phyloP scores from a whole-genome alignment of 2,888 invertebrate species.

The Zhuqinia jingwanae region DNA sequence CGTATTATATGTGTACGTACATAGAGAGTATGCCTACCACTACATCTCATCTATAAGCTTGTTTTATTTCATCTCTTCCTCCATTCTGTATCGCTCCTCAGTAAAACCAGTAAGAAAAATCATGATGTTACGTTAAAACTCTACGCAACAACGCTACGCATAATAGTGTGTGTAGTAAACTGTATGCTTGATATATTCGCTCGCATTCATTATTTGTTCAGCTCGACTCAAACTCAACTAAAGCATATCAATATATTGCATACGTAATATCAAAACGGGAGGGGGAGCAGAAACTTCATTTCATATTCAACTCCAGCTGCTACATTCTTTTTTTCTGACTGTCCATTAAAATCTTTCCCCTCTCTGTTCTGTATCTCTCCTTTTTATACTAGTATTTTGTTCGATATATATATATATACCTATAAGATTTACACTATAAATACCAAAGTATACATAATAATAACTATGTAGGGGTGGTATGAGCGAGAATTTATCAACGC shows the following conservation, averaged over 20 bases:
- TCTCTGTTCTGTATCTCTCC: no score
- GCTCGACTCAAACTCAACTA: no score
- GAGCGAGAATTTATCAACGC: not conserved
- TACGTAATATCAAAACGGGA: not conserved
- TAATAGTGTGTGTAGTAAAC: not conserved
- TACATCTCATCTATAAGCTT: no score
- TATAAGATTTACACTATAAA: not conserved
- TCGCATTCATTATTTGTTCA: no score
- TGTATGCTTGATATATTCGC: not conserved
- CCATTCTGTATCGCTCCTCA: no score
- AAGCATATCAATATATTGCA: no score
- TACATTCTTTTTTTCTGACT: slow-evolving; percentile 20
- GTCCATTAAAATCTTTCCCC: slow-evolving; percentile 28
- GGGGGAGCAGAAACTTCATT: not conserved
- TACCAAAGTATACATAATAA: not conserved
- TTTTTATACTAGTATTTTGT: not conserved
- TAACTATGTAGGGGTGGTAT: no score
- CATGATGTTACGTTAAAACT: not conserved
- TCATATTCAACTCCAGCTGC: slow-evolving; percentile 23
- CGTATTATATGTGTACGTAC: no score
- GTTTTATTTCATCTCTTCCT: no score
- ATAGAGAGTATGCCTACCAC: no score
- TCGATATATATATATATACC: not conserved
- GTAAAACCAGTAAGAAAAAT: not conserved
- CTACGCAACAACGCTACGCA: slow-evolving; percentile 25